These are phyloP conservation scores for Xestia sexstrigata DNA, from an alignment of 2,888 invertebrate genomes.

Conservation along the genomic window DNA sequence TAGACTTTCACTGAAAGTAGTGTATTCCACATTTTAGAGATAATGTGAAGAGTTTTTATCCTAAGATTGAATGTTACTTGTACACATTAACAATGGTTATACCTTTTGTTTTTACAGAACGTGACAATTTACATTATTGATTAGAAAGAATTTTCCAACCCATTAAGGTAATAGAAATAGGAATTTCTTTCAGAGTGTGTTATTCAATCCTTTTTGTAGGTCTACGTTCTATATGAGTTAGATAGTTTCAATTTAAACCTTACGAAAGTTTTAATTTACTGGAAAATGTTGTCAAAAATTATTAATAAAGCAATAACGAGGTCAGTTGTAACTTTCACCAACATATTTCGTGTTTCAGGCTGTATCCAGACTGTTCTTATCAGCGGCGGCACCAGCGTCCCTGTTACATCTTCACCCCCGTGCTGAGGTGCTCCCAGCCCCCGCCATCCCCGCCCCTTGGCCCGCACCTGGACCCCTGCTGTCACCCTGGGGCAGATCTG, in stretches of 20 bases:
- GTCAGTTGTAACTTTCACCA: neutral
- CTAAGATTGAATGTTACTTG: neutral
- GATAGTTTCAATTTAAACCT: neutral
- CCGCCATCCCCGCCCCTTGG: slow-evolving; percentile 84
- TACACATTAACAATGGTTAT: neutral
- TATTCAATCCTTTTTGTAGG: neutral
- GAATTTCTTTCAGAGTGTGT: too few relatives aligned
- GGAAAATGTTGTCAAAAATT: neutral
- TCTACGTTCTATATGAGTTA: neutral
- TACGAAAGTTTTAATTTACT: neutral
- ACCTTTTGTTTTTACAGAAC: neutral
- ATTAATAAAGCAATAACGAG: neutral
- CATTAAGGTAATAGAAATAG: neutral
- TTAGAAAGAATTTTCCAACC: neutral
- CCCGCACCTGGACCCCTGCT: slow-evolving; percentile 84
- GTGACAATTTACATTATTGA: too few relatives aligned
- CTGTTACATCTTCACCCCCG: slow-evolving; percentile 86
- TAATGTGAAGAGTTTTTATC: neutral
- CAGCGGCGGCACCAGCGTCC: slow-evolving; percentile 83
- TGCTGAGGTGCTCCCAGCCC: slow-evolving; percentile 83
- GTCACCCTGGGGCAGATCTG: slow-evolving; percentile 87
- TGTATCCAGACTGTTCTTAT: slow-evolving; percentile 82
- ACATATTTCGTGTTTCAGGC: slow-evolving; percentile 75
- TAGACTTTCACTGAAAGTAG: neutral
- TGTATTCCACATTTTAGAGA: neutral